phyloP scores from a whole-genome alignment of 92 coral and sea anemone genomes.

The Porites lobata region DNA sequence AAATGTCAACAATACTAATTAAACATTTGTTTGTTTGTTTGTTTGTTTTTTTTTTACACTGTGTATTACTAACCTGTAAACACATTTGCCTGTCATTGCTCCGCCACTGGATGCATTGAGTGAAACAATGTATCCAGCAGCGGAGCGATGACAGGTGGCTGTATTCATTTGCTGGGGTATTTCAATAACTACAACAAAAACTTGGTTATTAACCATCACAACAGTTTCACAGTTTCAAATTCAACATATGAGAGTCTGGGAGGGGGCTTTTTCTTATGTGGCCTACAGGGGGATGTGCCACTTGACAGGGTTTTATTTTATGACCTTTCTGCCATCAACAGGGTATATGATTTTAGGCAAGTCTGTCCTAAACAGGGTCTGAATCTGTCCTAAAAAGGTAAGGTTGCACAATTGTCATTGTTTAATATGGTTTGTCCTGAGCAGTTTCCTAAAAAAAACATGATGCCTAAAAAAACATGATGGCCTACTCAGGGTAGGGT shows the following conservation, averaged over 20 bases:
- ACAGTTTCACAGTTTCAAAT: slow-evolving; percentile 30
- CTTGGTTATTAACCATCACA: slow-evolving; percentile 37
- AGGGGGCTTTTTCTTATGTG: slow-evolving; percentile 45
- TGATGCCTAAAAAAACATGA: too few species aligned
- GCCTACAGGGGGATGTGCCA: slow-evolving; percentile 50
- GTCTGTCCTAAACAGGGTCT: too few species aligned
- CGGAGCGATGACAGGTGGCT: slow-evolving; percentile 39
- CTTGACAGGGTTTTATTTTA: neutral
- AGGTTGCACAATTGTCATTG: too few species aligned
- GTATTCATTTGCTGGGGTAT: slow-evolving; percentile 31
- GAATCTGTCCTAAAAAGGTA: too few species aligned
- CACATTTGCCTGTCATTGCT: slow-evolving; percentile 39
- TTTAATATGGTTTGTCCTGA: too few species aligned
- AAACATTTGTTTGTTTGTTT: slow-evolving; percentile 34
- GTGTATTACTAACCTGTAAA: slow-evolving; percentile 32
- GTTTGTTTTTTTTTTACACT: slow-evolving; percentile 11
- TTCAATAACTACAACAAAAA: slow-evolving; percentile 57
- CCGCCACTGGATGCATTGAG: slow-evolving; percentile 29
- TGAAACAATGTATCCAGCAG: slow-evolving; percentile 52
- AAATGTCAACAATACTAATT: slow-evolving; percentile 48
- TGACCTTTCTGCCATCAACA: too few species aligned
- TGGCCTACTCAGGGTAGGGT: too few species aligned
- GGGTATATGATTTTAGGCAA: too few species aligned
- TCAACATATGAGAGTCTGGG: slow-evolving; percentile 52
- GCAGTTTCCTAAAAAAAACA: too few species aligned